These are phyloP conservation scores for Olivierus martensii DNA, from an alignment of 1,140 invertebrate species.

Conservation along the genomic window DNA sequence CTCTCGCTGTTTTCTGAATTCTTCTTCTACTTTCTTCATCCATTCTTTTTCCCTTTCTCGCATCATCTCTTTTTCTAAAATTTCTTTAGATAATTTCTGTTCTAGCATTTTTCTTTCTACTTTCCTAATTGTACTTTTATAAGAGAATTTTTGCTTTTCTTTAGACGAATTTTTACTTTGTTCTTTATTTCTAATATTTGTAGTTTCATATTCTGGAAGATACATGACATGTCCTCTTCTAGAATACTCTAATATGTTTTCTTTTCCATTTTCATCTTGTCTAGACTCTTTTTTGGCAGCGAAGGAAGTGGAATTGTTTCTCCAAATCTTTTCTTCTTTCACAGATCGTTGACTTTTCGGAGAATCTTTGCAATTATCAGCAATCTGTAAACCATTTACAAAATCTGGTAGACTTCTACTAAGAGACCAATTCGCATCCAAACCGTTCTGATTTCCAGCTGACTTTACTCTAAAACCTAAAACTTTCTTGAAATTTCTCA, in stretches of 20 bases:
- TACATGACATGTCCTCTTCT: constrained; percentile 47
- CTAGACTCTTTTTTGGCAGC: background rate
- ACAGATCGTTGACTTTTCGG: constrained; percentile 19
- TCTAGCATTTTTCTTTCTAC: constrained; percentile 9
- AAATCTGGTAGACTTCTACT: constrained; percentile 63
- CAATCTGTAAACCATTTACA: constrained; percentile 39
- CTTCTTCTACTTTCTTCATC: constrained; percentile 56
- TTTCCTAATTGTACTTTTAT: constrained; percentile 9
- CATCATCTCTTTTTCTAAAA: constrained; percentile 2
- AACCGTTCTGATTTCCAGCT: background rate
- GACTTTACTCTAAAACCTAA: constrained; percentile 7
- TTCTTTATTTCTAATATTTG: background rate
- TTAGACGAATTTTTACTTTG: background rate
- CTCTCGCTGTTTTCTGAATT: constrained; percentile 55
- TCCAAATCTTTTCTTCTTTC: constrained; percentile 3
- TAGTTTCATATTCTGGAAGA: constrained; percentile 46
- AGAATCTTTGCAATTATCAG: constrained; percentile 22
- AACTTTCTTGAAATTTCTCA: constrained; percentile 11
- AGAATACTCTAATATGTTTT: constrained; percentile 8
- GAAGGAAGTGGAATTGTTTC: constrained; percentile 10
- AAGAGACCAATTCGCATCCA: constrained; percentile 38
- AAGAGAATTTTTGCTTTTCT: constrained; percentile 5
- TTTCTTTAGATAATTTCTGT: constrained; percentile 7
- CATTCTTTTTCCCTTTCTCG: constrained; percentile 12
- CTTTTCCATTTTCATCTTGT: background rate